Base-by-base conservation (phyloP, 2,113 vertebrate genomes). In the Myanophis thanlyinensis region DNA sequence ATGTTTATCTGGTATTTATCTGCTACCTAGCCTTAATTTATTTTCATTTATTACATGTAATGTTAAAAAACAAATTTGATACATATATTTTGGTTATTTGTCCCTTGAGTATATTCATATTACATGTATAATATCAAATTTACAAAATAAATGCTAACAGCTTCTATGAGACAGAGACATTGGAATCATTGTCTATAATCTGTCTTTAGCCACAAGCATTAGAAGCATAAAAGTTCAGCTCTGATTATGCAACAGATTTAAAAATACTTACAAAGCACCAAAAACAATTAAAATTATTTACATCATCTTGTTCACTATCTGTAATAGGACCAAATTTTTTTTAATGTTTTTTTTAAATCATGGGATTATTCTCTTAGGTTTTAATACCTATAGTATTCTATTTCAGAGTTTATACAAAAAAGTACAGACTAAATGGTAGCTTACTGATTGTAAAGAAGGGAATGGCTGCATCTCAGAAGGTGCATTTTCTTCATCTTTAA, bases 401-500 rank as follows among this genome's bases (percentile, higher is more conserved):
- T 1, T 88, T 40, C 46, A 95, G 15, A 59, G 23, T 0, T 85
- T 46, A 51, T 46, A 6, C 30, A 20, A 87, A 15, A 87, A 30
- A 11, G 56, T 30, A n/a, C 3, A 3, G 56, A 80, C 5, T 23
- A 87, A 62, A 87, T 80, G 59, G 30, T 20, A 91, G 94, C 96
- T 98, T 97, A 99, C 99, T 97, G 97, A 99, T 44, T 98, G 98
- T 91, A 99, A 98, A n/a, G 99, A 99, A 87, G 99, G 99, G 97
- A 99, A 99, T 0, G 99, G 99, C 94, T 99, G 99, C 20, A 98
- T 98, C 94, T 99, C 99, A 94, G 98, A 98, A n/a, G 99, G 93
- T 73, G 90, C 95, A 92, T 98, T 98, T 89, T 99, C 98, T 48
- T 99, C 99, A 0, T 98, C 98, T 12, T 98, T 97, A 93, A 98